A percentile compares a stretch with the other conserved stretches of the same genome.
phyloP scores from a whole-genome alignment of 2,113 vertebrate species.

The Macheiramphus alcinus region DNA sequence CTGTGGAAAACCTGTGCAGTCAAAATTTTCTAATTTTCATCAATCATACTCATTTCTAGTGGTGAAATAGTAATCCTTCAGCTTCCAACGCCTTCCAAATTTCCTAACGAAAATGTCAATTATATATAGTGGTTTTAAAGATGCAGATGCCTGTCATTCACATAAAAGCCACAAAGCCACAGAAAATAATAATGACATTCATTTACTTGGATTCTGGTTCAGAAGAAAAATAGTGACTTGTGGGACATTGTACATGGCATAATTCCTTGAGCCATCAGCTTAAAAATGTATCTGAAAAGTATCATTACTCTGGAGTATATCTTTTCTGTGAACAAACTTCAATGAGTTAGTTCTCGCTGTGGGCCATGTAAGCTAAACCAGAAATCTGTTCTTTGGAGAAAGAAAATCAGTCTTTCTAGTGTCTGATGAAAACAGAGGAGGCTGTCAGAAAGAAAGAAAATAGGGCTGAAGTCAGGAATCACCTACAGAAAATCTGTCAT shows the following conservation, averaged over 20 bases:
- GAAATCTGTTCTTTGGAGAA: neutral
- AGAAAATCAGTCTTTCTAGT: neutral
- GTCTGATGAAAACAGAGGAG: neutral
- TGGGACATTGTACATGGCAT: neutral
- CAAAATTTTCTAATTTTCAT: neutral
- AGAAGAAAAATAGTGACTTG: neutral
- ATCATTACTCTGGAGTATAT: neutral
- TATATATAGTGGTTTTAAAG: neutral
- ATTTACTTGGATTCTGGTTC: neutral
- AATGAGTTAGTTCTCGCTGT: neutral
- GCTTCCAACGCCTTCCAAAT: neutral
- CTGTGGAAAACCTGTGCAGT: neutral
- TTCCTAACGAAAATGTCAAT: neutral
- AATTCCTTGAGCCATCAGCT: neutral
- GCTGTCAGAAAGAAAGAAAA: neutral
- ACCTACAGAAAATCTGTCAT: neutral
- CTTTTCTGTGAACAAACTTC: neutral
- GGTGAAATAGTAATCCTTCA: neutral
- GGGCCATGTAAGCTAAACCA: neutral
- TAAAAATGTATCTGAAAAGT: neutral
- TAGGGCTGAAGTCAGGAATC: neutral
- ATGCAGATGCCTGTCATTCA: neutral
- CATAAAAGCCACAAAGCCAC: neutral
- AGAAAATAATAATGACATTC: neutral
- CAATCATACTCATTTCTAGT: neutral